Evolutionary conservation across 2,113 vertebrate species (phyloP).

Genomic region (Clupea harengus): DNA sequence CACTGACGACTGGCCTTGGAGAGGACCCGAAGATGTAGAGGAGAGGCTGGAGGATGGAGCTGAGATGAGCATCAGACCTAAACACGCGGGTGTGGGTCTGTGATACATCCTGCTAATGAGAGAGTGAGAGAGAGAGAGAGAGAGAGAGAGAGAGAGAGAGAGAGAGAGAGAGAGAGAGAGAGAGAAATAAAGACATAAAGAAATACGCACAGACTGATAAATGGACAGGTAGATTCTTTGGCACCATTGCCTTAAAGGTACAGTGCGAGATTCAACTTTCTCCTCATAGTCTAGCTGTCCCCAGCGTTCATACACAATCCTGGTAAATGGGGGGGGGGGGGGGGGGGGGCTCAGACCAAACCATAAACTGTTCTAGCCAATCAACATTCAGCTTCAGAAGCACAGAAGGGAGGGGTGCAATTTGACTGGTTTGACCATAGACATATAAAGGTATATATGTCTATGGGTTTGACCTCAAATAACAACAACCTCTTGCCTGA

Average conservation of each 20-base stretch:
- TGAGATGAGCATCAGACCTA: constrained; percentile 5
- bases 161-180: background rate
- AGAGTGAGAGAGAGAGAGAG: background rate
- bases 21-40: constrained; percentile 37
- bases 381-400: background rate
- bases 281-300: too few relatives aligned
- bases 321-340: background rate
- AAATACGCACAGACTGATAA: too few relatives aligned
- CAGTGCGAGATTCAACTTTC: background rate
- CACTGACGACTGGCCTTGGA: constrained; percentile 61
- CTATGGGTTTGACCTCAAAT: background rate
- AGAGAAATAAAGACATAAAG: background rate
- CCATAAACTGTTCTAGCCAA: background rate
- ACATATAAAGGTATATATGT: too few relatives aligned
- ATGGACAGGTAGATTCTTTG: too few relatives aligned
- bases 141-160: background rate
- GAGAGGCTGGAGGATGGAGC: too few relatives aligned
- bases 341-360: too few relatives aligned
- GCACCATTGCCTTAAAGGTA: background rate
- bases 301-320: too few relatives aligned
- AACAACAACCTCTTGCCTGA: background rate
- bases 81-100: background rate
- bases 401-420: background rate
- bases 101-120: background rate
- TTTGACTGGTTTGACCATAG: background rate